phyloP scores from a whole-genome alignment of 2,888 invertebrate genomes.

The Petrophora chlorosata region DNA sequence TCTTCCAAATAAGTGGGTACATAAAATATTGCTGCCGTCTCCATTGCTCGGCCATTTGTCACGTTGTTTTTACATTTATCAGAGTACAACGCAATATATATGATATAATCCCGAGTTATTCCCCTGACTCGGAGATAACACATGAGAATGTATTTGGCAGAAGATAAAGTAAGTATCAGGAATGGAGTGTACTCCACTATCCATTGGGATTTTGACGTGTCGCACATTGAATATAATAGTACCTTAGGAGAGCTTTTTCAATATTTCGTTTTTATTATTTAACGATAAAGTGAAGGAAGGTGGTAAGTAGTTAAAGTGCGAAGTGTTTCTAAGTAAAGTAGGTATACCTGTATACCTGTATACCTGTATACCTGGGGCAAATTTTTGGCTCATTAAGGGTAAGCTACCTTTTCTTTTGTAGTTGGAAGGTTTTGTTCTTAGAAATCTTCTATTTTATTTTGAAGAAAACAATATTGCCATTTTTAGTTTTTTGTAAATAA shows the following conservation, averaged over 20 bases:
- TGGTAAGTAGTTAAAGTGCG: no score
- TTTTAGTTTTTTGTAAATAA: no score
- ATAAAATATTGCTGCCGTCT: conserved; percentile 20
- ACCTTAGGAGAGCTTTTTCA: conserved; percentile 25
- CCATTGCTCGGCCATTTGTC: conserved; percentile 37
- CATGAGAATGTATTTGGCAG: conserved; percentile 43
- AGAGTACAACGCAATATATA: conserved; percentile 37
- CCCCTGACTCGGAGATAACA: conserved; percentile 40
- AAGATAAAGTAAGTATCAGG: conserved; percentile 38
- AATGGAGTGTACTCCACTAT: conserved; percentile 24
- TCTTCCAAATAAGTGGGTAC: conserved; percentile 2
- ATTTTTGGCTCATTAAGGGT: no score
- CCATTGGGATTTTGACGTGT: conserved; percentile 32
- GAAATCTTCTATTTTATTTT: no score
- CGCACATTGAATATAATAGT: conserved; percentile 23
- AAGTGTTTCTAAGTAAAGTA: no score
- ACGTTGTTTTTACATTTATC: conserved; percentile 50
- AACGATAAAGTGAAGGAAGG: not conserved
- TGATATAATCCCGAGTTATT: conserved; percentile 47
- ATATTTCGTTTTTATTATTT: conserved; percentile 15
- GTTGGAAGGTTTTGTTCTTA: no score
- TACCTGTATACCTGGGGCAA: no score
- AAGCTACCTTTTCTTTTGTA: no score
- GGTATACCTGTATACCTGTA: no score
- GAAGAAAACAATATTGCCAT: no score